phyloP scores from a whole-genome alignment of 2,797 vertebrate species.

The Phalanger gymnotis region DNA sequence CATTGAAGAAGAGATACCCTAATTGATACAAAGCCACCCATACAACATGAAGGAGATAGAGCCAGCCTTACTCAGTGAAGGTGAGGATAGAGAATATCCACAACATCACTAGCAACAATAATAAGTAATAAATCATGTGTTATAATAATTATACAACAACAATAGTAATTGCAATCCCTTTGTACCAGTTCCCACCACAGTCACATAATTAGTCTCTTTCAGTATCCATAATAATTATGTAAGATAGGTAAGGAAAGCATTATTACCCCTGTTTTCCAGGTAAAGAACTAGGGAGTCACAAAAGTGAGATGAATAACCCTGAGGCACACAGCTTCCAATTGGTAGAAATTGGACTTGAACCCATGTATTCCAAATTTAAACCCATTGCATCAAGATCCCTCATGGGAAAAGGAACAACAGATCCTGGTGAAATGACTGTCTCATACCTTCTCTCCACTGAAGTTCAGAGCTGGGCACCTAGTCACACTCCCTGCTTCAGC shows the following conservation, averaged over 20 bases:
- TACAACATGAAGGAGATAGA: neutral
- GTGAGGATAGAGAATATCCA: neutral
- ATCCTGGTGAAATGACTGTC: neutral
- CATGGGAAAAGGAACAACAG: neutral
- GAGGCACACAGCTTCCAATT: neutral
- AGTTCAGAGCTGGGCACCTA: neutral
- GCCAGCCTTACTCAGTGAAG: neutral
- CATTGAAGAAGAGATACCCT: neutral
- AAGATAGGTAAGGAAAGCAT: neutral
- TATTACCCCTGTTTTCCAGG: neutral
- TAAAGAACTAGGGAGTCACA: neutral
- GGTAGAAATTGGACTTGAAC: neutral
- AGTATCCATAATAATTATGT: neutral
- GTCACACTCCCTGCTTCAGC: neutral
- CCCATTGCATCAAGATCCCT: neutral
- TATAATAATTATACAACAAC: neutral
- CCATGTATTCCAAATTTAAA: neutral
- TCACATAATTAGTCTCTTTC: neutral
- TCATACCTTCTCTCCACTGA: neutral
- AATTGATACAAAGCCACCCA: neutral
- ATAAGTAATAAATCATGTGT: neutral
- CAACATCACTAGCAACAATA: neutral
- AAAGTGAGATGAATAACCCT: neutral
- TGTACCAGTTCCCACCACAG: neutral
- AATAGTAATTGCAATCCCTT: neutral